Evolutionary conservation across 2,888 invertebrate genomes (phyloP), one percentile per base, ranked within the genome.

Genomic region (Napeogenes inachia): DNA sequence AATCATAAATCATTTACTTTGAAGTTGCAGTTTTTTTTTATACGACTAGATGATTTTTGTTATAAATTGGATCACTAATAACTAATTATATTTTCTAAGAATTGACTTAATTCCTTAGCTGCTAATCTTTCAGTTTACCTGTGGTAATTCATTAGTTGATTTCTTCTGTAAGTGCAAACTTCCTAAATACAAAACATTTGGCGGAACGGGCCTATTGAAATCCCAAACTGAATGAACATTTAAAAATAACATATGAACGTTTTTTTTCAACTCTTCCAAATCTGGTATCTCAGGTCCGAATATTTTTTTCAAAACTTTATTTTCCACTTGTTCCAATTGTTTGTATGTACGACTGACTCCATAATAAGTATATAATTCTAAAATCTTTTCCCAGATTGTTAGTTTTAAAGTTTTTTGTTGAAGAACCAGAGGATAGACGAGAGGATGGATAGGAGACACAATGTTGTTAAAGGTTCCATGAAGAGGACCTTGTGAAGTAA

Each of bases 131-230:
- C 21, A 21, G 21, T 62, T 66, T 69, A 78, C 81, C 65, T 71
- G 64, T 5, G 88, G 85, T 32, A 91, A 70, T 0, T 79, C 73
- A 50, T 82, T 79, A 3, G 74, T 60, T 13, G 76, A 75, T 13
- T 73, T 77, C 33, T 82, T 73, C 65, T 89, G 87, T 45, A 85
- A 73, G 66, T 89, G 87, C 45, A 85, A 65, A 12, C 89, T 87
- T 58, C 87, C 85, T 61, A 89, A 80, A 62, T 79, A 81, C 3
- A 90, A 63, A 2, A 86, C 74, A 62, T 75, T 75, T 0, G 88
- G 83, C 12, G 88, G 80, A 0, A 84, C 71, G 0, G 91, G 90
- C 13, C 74, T 71, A 50, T 78, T 78, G 4, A 71, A 71, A 54
- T 75, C 75, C 71, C 81, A 80, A 13, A 83, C 60, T 0, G 81